phyloP scores from a whole-genome alignment of 2,113 vertebrate species.

The Tyto alba region DNA sequence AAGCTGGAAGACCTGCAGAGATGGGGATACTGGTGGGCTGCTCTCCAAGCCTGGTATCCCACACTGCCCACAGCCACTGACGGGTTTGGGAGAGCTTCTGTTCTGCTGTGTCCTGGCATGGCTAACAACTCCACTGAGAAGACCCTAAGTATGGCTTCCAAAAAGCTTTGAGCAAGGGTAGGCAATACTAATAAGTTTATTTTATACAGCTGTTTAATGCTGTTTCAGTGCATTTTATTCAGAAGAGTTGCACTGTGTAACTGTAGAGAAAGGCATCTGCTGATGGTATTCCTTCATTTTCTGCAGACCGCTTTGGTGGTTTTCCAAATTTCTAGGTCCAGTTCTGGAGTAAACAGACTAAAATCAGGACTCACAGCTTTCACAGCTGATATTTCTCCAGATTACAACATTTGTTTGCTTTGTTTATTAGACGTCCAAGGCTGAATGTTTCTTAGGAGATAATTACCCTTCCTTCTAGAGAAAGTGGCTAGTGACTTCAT shows the following conservation, averaged over 20 bases:
- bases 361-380: neutral
- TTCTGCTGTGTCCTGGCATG: no score
- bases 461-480: neutral
- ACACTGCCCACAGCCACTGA: no score
- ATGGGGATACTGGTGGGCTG: neutral
- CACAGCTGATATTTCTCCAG: neutral
- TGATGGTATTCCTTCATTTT: neutral
- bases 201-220: neutral
- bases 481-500: neutral
- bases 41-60: neutral
- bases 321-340: neutral
- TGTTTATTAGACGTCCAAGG: neutral
- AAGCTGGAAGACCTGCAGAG: neutral
- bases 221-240: neutral
- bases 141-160: neutral
- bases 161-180: neutral
- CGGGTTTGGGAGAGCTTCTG: no score
- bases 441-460: neutral
- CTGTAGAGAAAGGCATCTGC: neutral
- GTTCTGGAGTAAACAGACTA: neutral
- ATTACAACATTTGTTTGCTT: neutral
- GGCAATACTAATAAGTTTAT: neutral
- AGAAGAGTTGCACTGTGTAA: neutral
- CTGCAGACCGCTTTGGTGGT: neutral
- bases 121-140: neutral